phyloP scores from a whole-genome alignment of 37 sponge, comb jelly and placozoan species.

The Ephydatia muelleri region DNA sequence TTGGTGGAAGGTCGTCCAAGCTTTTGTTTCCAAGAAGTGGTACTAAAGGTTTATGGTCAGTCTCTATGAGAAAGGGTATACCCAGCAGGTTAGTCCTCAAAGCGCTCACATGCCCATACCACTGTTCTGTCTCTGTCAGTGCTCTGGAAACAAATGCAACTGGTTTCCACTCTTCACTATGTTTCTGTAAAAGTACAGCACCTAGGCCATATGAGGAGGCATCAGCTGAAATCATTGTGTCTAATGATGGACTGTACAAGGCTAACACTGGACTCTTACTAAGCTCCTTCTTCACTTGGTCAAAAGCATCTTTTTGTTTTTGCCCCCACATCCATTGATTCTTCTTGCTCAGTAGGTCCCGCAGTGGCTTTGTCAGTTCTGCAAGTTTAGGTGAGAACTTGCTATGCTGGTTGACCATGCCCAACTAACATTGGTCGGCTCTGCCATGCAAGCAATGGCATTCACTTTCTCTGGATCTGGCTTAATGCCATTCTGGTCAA shows the following conservation, averaged over 20 bases:
- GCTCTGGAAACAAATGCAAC: constrained; percentile 29
- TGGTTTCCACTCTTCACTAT: constrained; percentile 14
- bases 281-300: constrained; percentile 25
- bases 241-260: constrained; percentile 18
- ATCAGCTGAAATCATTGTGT: constrained; percentile 25
- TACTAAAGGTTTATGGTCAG: constrained; percentile 46
- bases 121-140: constrained; percentile 22
- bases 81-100: constrained; percentile 25
- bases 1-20: constrained; percentile 37
- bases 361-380: constrained; percentile 21
- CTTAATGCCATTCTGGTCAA: constrained; percentile 19
- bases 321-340: constrained; percentile 40
- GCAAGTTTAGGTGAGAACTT: constrained; percentile 44
- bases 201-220: constrained; percentile 30
- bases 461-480: constrained; percentile 49
- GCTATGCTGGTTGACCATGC: constrained; percentile 44
- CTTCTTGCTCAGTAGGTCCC: constrained; percentile 29
- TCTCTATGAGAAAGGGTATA: constrained; percentile 2
- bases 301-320: constrained; percentile 35
- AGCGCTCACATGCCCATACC: constrained; percentile 36
- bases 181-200: no score
- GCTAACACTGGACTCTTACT: constrained; percentile 26
- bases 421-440: constrained; percentile 30
- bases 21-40: constrained; percentile 23
- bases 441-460: constrained; percentile 17